These are phyloP conservation scores for Lepidochitona cinerea DNA, from an alignment of 2,888 invertebrate genomes.

Conservation along the genomic window DNA sequence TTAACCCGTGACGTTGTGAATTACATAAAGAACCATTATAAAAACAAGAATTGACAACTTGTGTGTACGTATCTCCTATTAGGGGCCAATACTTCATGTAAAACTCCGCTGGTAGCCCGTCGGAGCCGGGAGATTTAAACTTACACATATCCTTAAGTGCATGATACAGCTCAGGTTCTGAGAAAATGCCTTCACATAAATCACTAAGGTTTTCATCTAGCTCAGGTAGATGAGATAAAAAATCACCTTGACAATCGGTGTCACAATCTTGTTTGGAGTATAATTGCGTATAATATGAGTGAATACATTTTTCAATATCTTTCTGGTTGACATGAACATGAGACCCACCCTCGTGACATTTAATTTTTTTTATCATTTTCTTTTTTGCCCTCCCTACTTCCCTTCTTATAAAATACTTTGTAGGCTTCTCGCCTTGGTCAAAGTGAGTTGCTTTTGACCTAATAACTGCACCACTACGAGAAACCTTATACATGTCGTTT, in stretches of 20 bases:
- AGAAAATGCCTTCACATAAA: neutral
- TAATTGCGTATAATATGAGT: neutral
- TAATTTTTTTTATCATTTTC: neutral
- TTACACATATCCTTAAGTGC: neutral
- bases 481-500: neutral
- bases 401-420: neutral
- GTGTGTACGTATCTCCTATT: neutral
- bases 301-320: neutral
- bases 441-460: neutral
- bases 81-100: neutral
- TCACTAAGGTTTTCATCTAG: neutral
- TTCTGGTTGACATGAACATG: neutral
- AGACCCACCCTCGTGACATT: neutral
- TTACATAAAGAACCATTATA: neutral
- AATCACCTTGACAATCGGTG: neutral
- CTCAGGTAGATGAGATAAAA: neutral
- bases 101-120: neutral
- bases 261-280: neutral
- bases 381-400: neutral
- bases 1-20: constrained; percentile 18
- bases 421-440: neutral
- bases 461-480: neutral
- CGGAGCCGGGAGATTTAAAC: neutral
- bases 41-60: neutral
- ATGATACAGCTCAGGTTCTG: neutral